Evolutionary conservation across 2,113 vertebrate genomes (phyloP), one percentile per base, ranked within the genome.

Genomic region (Perognathus longimembris): DNA sequence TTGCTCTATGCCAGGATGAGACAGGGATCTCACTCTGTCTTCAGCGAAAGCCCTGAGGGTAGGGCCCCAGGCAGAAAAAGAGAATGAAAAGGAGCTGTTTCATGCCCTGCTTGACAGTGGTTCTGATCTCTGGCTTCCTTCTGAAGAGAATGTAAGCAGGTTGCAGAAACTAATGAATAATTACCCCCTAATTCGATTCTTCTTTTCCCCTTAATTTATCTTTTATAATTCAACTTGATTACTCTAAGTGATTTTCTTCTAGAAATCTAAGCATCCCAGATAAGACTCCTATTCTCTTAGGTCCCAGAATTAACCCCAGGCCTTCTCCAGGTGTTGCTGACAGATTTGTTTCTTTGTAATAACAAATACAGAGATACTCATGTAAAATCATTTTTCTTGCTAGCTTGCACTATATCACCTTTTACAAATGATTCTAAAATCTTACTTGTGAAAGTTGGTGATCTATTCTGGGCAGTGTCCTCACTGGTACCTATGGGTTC

Each of bases 251-350:
- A 84, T 85, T 77, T 30, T 32, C 64, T 66, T 77, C 1, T 69
- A 95, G 78, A 89, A 89, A 73, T 36, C 54, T 30, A 89, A 87
- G 79, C n/a, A 91, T 36, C 32, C 5, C 28, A 54, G 50, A 40
- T 54, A 85, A 95, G 24, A 61, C 21, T 59, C 77, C 45, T 1
- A 22, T 71, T 21, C 22, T 28, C 20, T 67, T 36, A 17, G n/a
- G 30, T 17, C 6, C 4, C 7, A 21, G 38, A 40, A 32, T 36
- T 59, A 76, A 80, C 67, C 18, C 12, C 38, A 66, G 57, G 45
- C 45, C 30, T 12, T 83, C 21, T 6, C 59, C 34, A 80, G 50
- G 14, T 75, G 61, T 40, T 34, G n/a, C 9, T 20, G 40, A 88
- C 30, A 70, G n/a, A 26, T 6, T 10, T 81, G 77, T 40, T 45